Evolutionary conservation across 2,888 invertebrate species (phyloP).

Genomic region (Asteroscopus sphinx): DNA sequence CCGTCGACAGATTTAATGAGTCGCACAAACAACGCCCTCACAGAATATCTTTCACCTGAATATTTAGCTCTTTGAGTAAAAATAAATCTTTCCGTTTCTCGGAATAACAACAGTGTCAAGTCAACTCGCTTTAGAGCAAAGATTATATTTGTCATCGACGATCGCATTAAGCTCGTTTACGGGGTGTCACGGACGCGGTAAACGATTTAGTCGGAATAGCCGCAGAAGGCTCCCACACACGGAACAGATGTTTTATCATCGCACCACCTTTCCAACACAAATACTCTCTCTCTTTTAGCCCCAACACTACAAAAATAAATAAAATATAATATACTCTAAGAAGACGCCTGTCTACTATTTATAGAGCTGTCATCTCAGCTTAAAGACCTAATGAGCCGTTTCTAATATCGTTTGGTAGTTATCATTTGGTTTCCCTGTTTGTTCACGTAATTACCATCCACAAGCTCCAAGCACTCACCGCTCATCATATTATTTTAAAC

Average conservation of each 20-base stretch:
- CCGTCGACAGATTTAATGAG: slow-evolving; percentile 86
- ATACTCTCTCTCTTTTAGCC: slow-evolving; percentile 72
- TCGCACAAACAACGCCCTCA: slow-evolving; percentile 81
- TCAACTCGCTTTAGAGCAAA: slow-evolving; percentile 85
- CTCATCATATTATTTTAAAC: slow-evolving; percentile 38
- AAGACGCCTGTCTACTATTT: slow-evolving; percentile 78
- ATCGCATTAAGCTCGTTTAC: slow-evolving; percentile 84
- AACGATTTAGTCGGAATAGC: slow-evolving; percentile 79
- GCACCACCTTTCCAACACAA: slow-evolving; percentile 72
- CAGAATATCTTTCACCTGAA: slow-evolving; percentile 89
- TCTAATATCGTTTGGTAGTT: slow-evolving; percentile 83
- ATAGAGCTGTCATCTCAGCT: slow-evolving; percentile 86
- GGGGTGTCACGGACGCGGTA: slow-evolving; percentile 80
- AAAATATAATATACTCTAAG: slow-evolving; percentile 71
- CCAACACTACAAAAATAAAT: slow-evolving; percentile 77
- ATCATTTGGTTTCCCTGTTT: slow-evolving; percentile 80
- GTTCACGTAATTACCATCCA: slow-evolving; percentile 81
- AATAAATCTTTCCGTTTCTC: slow-evolving; percentile 87
- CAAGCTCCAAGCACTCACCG: slow-evolving; percentile 55
- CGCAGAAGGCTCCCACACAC: slow-evolving; percentile 69
- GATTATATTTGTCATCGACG: slow-evolving; percentile 89
- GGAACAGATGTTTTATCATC: slow-evolving; percentile 84
- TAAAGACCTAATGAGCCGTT: slow-evolving; percentile 88
- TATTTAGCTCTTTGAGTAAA: slow-evolving; percentile 88
- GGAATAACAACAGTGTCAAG: slow-evolving; percentile 88